phyloP scores from a whole-genome alignment of 2,113 vertebrate genomes.

The Trinectes maculatus region DNA sequence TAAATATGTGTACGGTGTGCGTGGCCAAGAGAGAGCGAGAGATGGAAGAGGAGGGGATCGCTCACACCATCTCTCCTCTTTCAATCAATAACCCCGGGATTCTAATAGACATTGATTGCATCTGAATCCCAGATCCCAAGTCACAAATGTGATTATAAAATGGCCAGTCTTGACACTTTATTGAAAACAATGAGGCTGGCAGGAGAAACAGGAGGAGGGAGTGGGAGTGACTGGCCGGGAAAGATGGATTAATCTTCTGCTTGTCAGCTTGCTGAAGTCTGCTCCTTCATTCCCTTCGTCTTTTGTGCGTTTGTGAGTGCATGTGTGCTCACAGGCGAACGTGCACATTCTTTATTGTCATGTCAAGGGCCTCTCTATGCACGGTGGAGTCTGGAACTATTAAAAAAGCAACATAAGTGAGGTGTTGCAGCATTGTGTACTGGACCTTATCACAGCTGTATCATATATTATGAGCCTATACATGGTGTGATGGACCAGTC shows the following conservation, averaged over 20 bases:
- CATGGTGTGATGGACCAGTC: not conserved
- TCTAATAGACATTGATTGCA: slow-evolving; percentile 86
- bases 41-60: slow-evolving; percentile 59
- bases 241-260: slow-evolving; percentile 79
- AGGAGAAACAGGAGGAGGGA: slow-evolving; percentile 62
- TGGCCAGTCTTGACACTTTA: slow-evolving; percentile 83
- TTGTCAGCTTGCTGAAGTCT: slow-evolving; percentile 68
- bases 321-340: not conserved
- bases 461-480: no score
- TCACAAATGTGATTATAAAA: slow-evolving; percentile 85
- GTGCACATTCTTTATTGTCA: not conserved
- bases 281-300: slow-evolving; percentile 62
- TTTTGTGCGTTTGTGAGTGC: slow-evolving; percentile 39
- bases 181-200: slow-evolving; percentile 85
- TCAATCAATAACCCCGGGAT: slow-evolving; percentile 83
- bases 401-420: slow-evolving; percentile 16
- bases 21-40: slow-evolving; percentile 30
- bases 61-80: slow-evolving; percentile 81
- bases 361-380: slow-evolving; percentile 8
- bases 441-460: no score
- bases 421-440: no score
- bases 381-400: slow-evolving; percentile 18
- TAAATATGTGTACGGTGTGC: slow-evolving; percentile 47
- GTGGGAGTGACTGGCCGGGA: slow-evolving; percentile 59
- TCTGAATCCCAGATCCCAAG: slow-evolving; percentile 82